A percentile compares a stretch with the other conserved stretches of the same genome.
Evolutionary conservation across 2,113 vertebrate species (phyloP).

Genomic region (Embiotoca jacksoni): DNA sequence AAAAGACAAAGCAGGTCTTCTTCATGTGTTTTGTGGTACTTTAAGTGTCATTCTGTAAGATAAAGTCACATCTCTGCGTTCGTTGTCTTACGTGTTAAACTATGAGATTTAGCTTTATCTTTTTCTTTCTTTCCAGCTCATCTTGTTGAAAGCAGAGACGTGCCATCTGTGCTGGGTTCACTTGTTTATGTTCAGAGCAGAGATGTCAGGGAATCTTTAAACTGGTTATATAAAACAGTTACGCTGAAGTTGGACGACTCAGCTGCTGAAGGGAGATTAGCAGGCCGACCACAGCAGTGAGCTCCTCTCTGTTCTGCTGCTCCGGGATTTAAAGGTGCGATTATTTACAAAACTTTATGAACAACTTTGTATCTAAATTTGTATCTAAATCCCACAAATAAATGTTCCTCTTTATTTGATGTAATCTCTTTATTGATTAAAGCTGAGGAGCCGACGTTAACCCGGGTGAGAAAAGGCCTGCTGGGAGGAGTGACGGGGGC

Average conservation of each 20-base stretch:
- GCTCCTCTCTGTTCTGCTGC: not conserved
- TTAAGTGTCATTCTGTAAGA: not conserved
- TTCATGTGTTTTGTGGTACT: not conserved
- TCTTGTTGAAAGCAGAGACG: not conserved
- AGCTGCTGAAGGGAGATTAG: conserved; percentile 47
- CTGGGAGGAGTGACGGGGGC: not conserved
- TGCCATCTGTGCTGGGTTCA: not conserved
- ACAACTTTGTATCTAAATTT: not conserved
- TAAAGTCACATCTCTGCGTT: not conserved
- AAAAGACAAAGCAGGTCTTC: not conserved
- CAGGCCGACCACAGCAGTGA: not conserved
- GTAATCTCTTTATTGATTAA: not conserved
- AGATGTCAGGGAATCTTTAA: conserved; percentile 33
- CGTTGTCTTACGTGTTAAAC: not conserved
- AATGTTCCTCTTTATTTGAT: not conserved
- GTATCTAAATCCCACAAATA: not conserved
- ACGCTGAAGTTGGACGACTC: not conserved
- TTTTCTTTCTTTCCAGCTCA: not conserved
- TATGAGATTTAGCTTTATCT: not conserved
- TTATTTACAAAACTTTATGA: conserved; percentile 33
- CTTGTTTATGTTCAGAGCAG: conserved; percentile 17
- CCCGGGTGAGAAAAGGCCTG: conserved; percentile 24
- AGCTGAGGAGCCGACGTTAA: conserved; percentile 6
- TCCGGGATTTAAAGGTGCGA: conserved; percentile 16
- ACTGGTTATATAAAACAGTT: conserved; percentile 45